Conservation (phyloP, 2,888 invertebrate species). For the Camponotus fellah region DNA sequence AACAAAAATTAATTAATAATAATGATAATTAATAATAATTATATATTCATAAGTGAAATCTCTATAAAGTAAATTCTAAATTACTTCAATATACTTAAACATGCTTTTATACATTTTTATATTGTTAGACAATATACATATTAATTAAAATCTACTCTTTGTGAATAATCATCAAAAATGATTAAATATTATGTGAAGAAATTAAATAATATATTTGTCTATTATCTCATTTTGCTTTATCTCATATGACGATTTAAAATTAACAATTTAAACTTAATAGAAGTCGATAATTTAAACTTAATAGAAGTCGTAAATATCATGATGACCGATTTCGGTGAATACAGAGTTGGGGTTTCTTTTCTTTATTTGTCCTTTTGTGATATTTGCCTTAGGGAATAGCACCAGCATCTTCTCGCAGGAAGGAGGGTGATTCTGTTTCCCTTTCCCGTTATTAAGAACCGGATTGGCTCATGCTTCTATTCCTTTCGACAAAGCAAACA, state of each 20-base stretch:
- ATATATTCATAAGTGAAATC: not conserved
- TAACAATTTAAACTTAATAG: not conserved
- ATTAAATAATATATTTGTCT: not conserved
- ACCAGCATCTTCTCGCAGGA: constrained; percentile 34
- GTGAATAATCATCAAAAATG: not conserved
- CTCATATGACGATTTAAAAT: not conserved
- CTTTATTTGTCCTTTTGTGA: constrained; percentile 37
- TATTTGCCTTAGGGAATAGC: constrained; percentile 45
- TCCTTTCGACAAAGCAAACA: constrained; percentile 53
- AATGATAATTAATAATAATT: too few species aligned
- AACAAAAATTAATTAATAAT: not conserved
- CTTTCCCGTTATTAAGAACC: constrained; percentile 26
- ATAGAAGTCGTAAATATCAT: not conserved
- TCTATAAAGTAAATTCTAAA: not conserved
- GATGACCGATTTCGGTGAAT: constrained; percentile 29
- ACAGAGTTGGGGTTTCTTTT: constrained; percentile 9
- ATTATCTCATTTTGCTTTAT: not conserved
- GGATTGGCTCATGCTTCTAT: constrained; percentile 34
- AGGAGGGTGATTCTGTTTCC: constrained; percentile 34
- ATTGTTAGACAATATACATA: not conserved
- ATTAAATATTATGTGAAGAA: not conserved
- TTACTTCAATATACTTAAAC: not conserved
- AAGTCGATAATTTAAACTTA: not conserved
- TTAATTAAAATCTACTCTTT: not conserved
- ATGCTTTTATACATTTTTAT: not conserved